Evolutionary conservation across 2,797 vertebrate species (phyloP).

Genomic region (Siniperca scherzeri): DNA sequence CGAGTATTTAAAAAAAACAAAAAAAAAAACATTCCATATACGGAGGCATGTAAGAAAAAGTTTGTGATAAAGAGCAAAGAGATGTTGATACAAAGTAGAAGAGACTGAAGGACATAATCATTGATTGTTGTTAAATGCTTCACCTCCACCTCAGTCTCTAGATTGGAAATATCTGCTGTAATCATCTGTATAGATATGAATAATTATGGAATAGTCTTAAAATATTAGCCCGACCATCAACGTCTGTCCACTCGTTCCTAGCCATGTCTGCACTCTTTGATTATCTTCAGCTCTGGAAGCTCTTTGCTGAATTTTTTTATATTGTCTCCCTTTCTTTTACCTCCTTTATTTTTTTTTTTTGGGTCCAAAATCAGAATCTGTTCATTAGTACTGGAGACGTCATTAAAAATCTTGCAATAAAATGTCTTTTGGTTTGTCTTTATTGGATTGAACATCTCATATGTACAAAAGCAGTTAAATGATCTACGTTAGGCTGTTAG

Average conservation of each 20-base stretch:
- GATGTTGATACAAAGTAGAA: conserved; percentile 33
- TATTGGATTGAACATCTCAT: conserved; percentile 37
- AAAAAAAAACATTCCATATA: conserved; percentile 76
- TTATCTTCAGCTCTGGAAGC: conserved; percentile 42
- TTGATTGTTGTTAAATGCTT: conserved; percentile 3
- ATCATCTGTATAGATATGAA: conserved; percentile 48
- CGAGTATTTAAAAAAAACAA: conserved; percentile 47
- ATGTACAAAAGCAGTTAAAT: conserved; percentile 18
- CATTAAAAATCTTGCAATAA: conserved; percentile 86
- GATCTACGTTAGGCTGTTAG: not conserved
- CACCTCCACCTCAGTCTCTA: conserved; percentile 36
- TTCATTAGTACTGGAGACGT: conserved; percentile 80
- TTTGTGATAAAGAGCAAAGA: conserved; percentile 39
- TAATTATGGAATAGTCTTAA: conserved; percentile 41
- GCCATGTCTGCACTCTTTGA: conserved; percentile 30
- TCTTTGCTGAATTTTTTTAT: conserved; percentile 54
- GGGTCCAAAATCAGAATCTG: conserved; percentile 71
- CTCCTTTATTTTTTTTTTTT: conserved; percentile 44
- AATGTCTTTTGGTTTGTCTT: conserved; percentile 50
- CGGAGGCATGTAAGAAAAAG: conserved; percentile 45
- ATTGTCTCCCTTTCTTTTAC: conserved; percentile 62
- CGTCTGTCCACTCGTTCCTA: conserved; percentile 33
- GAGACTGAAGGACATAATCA: conserved; percentile 14
- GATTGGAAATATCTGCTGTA: conserved; percentile 51
- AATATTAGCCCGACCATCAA: conserved; percentile 20